phyloP scores from a whole-genome alignment of 2,888 invertebrate species.

The Agrotis exclamationis region DNA sequence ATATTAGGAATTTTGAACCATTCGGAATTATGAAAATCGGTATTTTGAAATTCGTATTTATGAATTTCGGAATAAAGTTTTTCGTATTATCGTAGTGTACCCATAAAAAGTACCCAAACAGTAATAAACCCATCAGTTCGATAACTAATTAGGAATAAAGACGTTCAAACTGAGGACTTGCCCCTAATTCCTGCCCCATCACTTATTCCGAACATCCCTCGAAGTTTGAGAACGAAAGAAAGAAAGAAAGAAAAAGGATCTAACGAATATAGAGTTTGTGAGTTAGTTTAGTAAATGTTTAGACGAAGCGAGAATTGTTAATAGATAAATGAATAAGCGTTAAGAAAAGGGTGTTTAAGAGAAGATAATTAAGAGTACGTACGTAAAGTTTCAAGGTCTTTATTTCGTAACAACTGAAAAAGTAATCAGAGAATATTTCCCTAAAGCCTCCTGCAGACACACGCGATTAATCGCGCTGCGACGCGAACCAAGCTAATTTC shows the following conservation, averaged over 20 bases:
- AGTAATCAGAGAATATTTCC: too few species aligned
- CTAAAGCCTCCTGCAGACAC: too few species aligned
- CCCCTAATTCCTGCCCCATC: conserved; percentile 47
- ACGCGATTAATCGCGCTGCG: too few species aligned
- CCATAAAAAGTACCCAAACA: conserved; percentile 4
- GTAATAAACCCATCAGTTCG: conserved; percentile 29
- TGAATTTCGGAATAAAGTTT: too few species aligned
- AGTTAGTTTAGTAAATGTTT: conserved; percentile 65
- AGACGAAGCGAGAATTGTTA: conserved; percentile 56
- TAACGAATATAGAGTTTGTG: conserved; percentile 52
- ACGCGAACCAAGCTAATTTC: too few species aligned
- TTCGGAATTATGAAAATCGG: too few species aligned
- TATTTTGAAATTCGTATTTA: too few species aligned
- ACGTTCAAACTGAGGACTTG: conserved; percentile 21
- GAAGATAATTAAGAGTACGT: not conserved
- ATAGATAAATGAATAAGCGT: conserved; percentile 8
- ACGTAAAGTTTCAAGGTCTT: too few species aligned
- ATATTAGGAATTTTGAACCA: too few species aligned
- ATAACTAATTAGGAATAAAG: conserved; percentile 38
- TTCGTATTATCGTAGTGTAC: too few species aligned
- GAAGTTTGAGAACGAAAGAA: conserved; percentile 46
- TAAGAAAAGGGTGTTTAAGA: not conserved
- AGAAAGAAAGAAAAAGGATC: conserved; percentile 53
- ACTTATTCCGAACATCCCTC: conserved; percentile 58
- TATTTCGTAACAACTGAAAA: too few species aligned